Base-by-base conservation (phyloP, 2,888 invertebrate genomes). In the Noctua comes region DNA sequence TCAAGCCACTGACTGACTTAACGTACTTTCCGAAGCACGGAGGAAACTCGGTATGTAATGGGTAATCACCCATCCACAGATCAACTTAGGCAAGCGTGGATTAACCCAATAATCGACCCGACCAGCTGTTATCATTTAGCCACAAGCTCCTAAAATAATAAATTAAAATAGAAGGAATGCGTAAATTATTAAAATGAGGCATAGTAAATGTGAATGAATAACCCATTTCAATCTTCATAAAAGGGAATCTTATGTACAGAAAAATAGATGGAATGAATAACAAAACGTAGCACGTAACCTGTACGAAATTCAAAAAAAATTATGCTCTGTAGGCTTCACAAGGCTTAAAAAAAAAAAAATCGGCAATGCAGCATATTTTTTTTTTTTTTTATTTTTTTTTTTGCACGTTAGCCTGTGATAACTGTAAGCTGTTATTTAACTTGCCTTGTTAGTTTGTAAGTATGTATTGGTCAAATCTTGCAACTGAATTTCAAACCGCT, bases 311-410 rank as follows among this genome's bases (percentile, higher is more conserved):
- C 46, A 40, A 73, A 73, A 24, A 62, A 18, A 4, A 70, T 36
- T 36, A 31, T 46, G n/a, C 40, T 48, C 36, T 18, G 13, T 70
- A 73, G 24, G 59, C 54, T 43, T 27, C 13, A 62, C 70, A 80
- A 85, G 73, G 73, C 62, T 40, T 80, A 80, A 36, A 36, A 36
- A 36, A 36, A 36, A 36, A 36, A 36, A 36, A 36, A 62, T 80
- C 31, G 18, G 62, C 31, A 36, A 73, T 85, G 80, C 69, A 73
- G 18, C 54, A n/a, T n/a, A n/a, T n/a, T n/a, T n/a, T n/a, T n/a
- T n/a, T n/a, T n/a, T n/a, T n/a, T n/a, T n/a, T n/a, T n/a, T n/a
- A n/a, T n/a, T n/a, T n/a, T n/a, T n/a, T n/a, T n/a, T n/a, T n/a
- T n/a, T n/a, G n/a, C n/a, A n/a, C 43, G 43, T 11, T 46, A 46